A percentile compares a stretch with the other conserved stretches of the same genome.
phyloP scores from a whole-genome alignment of 1,140 invertebrate genomes.

The Solen grandis region DNA sequence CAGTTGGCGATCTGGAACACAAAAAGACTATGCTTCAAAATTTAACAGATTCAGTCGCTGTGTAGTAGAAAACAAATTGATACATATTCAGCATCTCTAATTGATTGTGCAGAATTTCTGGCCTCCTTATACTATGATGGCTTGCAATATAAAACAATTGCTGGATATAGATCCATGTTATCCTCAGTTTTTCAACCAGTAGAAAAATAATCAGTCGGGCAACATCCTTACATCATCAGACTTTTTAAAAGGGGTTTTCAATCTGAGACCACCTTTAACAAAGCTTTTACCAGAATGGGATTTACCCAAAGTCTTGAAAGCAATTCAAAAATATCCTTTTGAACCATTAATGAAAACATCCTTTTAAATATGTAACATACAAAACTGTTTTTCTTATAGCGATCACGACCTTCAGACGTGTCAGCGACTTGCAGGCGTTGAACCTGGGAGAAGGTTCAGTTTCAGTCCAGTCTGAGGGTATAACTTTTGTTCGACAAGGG shows the following conservation, averaged over 20 bases:
- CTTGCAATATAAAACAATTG: slow-evolving; percentile 22
- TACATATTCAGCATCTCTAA: background rate
- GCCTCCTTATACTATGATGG: background rate
- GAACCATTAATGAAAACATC: slow-evolving; percentile 16
- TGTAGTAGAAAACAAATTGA: slow-evolving; percentile 17
- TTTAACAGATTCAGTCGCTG: slow-evolving; percentile 3
- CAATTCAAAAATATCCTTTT: too few relatives aligned
- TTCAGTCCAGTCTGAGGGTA: background rate
- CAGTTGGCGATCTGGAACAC: slow-evolving; percentile 16
- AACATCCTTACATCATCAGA: slow-evolving; percentile 17
- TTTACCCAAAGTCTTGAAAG: too few relatives aligned
- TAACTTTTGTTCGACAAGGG: slow-evolving; percentile 1
- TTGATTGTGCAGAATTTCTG: background rate
- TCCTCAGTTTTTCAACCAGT: background rate
- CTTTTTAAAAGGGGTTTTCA: slow-evolving; percentile 20
- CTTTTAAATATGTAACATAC: slow-evolving; percentile 31
- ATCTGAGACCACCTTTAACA: too few relatives aligned
- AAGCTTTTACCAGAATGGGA: background rate
- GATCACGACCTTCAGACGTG: background rate
- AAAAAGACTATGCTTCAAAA: slow-evolving; percentile 19
- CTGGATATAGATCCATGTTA: slow-evolving; percentile 22
- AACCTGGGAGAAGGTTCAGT: background rate
- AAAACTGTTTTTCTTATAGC: slow-evolving; percentile 31
- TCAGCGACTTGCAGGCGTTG: background rate
- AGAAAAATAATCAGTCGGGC: background rate